Conservation (phyloP, 2,797 vertebrate genomes). For the Pseudomugil tenellus region DNA sequence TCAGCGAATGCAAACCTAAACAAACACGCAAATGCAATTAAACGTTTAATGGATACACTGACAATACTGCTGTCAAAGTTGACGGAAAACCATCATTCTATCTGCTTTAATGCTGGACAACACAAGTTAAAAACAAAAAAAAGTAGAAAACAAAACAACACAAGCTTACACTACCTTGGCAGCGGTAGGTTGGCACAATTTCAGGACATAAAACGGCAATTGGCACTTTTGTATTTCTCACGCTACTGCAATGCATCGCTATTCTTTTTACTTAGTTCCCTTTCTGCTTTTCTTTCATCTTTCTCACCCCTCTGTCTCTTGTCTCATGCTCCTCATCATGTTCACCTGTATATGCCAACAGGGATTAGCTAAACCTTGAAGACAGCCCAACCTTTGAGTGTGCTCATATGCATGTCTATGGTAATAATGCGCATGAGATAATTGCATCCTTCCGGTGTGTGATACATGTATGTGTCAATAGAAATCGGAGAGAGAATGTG, state of each 20-base stretch:
- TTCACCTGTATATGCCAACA: conserved; percentile 2
- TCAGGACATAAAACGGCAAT: background rate
- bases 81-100: no score
- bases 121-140: no score
- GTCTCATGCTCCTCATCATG: conserved; percentile 3
- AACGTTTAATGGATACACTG: no score
- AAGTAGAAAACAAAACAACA: background rate
- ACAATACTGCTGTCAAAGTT: no score
- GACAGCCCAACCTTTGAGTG: background rate
- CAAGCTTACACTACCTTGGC: background rate
- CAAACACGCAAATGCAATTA: no score
- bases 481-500: conserved; percentile 14
- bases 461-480: conserved; percentile 9
- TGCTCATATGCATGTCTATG: background rate
- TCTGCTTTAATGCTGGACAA: no score
- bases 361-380: conserved; percentile 28
- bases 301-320: background rate
- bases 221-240: background rate
- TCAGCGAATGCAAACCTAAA: no score
- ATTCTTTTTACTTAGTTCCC: conserved; percentile 3
- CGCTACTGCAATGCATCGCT: background rate
- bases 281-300: conserved; percentile 1
- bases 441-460: conserved; percentile 22
- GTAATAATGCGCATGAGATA: background rate
- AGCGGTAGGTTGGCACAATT: background rate